Conservation (phyloP, 1,140 invertebrate genomes). For the Venustaconcha ellipsiformis region DNA sequence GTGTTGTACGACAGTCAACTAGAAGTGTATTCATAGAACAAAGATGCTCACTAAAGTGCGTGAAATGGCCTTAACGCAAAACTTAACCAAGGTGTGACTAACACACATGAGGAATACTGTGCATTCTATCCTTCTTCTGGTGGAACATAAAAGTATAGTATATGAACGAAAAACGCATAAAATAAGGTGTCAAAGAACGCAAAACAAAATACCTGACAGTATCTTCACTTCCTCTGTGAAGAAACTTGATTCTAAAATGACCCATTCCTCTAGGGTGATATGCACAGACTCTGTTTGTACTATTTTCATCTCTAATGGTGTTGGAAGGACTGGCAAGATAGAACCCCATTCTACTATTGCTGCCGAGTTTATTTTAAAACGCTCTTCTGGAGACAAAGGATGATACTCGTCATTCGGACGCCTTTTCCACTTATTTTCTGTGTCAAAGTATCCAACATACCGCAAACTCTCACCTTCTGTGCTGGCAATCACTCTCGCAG, state of each 20-base stretch:
- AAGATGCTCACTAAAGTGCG: no score
- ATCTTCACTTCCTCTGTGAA: slow-evolving; percentile 15
- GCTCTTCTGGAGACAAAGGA: not conserved
- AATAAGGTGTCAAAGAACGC: not conserved
- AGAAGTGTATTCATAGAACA: no score
- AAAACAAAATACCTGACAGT: slow-evolving; percentile 15
- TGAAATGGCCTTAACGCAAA: no score
- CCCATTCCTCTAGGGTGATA: slow-evolving; percentile 8
- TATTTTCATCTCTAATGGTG: slow-evolving; percentile 6
- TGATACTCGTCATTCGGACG: slow-evolving; percentile 6
- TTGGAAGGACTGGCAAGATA: slow-evolving; percentile 14
- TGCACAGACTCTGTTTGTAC: slow-evolving; percentile 2
- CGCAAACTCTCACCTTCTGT: slow-evolving; percentile 17
- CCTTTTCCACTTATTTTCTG: slow-evolving; percentile 8
- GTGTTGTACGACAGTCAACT: no score
- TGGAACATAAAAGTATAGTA: not conserved
- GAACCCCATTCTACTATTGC: not conserved
- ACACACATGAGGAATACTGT: not conserved
- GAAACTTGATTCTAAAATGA: slow-evolving; percentile 12
- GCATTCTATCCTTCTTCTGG: no score
- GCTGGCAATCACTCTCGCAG: slow-evolving; percentile 7
- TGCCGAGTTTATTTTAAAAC: slow-evolving; percentile 2
- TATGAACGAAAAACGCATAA: not conserved
- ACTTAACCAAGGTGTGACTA: not conserved
- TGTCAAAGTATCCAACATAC: slow-evolving; percentile 18